Conservation (phyloP, 1,140 invertebrate genomes). For the Polypedilum vanderplanki region DNA sequence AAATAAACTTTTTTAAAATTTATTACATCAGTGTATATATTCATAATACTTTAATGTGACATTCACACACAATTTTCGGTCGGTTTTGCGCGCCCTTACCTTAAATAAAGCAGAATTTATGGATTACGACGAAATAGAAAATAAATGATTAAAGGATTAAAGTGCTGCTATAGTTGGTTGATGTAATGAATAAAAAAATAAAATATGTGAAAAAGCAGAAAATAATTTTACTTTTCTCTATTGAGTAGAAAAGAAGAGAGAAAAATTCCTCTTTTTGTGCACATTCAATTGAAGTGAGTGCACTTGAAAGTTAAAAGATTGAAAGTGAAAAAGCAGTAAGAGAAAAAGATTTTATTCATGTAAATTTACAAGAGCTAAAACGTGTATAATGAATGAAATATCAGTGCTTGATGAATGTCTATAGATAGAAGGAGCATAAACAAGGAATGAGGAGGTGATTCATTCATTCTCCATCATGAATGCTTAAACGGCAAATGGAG, state of each 20-base stretch:
- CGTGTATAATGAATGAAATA: slow-evolving; percentile 17
- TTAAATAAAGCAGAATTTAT: no score
- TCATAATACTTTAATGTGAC: slow-evolving; percentile 3
- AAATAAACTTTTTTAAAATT: not conserved
- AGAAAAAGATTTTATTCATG: not conserved
- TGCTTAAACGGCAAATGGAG: not conserved
- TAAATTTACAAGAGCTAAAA: slow-evolving; percentile 1
- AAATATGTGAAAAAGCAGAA: not conserved
- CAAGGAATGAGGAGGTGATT: not conserved
- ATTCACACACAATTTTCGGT: not conserved
- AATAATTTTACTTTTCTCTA: not conserved
- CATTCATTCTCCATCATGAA: not conserved
- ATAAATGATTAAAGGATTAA: slow-evolving; percentile 1
- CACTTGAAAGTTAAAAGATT: not conserved
- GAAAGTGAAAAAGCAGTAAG: not conserved
- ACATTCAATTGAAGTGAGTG: not conserved
- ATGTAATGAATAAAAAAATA: not conserved
- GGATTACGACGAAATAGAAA: no score
- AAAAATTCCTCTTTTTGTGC: not conserved
- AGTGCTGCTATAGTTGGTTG: slow-evolving; percentile 1
- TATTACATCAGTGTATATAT: not conserved
- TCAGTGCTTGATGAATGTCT: not conserved
- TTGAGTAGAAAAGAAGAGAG: not conserved
- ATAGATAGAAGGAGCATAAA: not conserved
- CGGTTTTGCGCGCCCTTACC: no score